Conservation (phyloP, 2,113 vertebrate species). For the Calyptomena viridis region DNA sequence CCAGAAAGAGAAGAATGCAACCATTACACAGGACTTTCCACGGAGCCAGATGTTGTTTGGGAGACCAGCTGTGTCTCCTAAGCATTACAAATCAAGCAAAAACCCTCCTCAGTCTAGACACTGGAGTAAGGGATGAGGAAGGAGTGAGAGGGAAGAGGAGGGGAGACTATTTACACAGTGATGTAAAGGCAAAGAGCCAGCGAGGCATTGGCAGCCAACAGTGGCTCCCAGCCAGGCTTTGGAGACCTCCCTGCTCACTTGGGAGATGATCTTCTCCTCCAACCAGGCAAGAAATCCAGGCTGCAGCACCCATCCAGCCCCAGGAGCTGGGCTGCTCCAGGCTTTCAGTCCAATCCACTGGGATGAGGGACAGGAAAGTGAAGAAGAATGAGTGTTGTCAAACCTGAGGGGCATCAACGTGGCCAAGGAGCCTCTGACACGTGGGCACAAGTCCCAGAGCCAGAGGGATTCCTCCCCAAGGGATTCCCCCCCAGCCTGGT, state of each 20-base stretch:
- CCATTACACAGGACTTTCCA: neutral
- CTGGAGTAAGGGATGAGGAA: neutral
- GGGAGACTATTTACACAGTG: neutral
- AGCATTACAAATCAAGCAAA: neutral
- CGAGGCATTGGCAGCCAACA: neutral
- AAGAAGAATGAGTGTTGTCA: neutral
- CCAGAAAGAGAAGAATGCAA: neutral
- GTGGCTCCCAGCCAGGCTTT: neutral
- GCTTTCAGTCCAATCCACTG: neutral
- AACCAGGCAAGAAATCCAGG: neutral
- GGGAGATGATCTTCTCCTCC: neutral
- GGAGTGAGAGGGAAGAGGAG: neutral
- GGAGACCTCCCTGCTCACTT: neutral
- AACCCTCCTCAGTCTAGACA: neutral
- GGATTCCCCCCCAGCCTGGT: neutral
- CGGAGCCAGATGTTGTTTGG: neutral
- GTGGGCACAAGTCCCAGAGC: neutral
- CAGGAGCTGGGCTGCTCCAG: neutral
- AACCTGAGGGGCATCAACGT: fast-evolving
- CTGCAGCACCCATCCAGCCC: neutral
- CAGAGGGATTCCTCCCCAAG: neutral
- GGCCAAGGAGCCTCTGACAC: neutral
- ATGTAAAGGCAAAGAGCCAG: neutral
- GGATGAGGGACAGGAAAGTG: neutral
- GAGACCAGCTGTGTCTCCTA: neutral